Percentiles rank a stretch among this genome's conserved stretches.
These are phyloP conservation scores for Bombyx huttoni DNA, from an alignment of 2,888 invertebrate genomes.

Conservation along the genomic window DNA sequence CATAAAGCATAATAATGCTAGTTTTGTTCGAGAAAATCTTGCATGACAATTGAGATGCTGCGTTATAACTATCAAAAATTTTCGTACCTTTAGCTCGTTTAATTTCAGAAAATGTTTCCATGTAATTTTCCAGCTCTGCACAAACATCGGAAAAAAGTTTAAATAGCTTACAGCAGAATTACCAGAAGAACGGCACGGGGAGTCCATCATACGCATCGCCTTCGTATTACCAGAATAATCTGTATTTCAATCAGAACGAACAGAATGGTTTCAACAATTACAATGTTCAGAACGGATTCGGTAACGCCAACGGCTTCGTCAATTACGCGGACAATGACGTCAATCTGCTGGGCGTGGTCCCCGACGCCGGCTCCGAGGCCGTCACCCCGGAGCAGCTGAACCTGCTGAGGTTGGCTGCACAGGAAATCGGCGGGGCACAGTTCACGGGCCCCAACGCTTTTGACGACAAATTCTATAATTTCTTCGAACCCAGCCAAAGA, in stretches of 20 bases:
- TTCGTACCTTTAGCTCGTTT: neutral
- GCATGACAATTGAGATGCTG: neutral
- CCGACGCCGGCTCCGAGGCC: constrained; percentile 29
- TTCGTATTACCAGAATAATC: constrained; percentile 39
- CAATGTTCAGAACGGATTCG: constrained; percentile 44
- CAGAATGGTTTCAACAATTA: constrained; percentile 46
- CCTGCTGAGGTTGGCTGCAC: constrained; percentile 59
- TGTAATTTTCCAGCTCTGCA: constrained; percentile 34
- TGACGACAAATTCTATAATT: constrained; percentile 55
- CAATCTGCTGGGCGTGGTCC: constrained; percentile 34
- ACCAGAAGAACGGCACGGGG: constrained; percentile 38
- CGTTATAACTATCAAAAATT: neutral
- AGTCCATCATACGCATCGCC: constrained; percentile 36
- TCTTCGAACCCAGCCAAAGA: constrained; percentile 62
- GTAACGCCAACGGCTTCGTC: constrained; percentile 41
- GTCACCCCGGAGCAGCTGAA: constrained; percentile 61
- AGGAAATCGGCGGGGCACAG: constrained; percentile 63
- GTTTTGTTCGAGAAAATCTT: constrained; percentile 5
- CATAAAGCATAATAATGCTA: constrained; percentile 4
- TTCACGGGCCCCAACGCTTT: constrained; percentile 48
- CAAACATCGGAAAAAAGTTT: constrained; percentile 51
- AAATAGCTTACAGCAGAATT: constrained; percentile 32
- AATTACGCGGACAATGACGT: constrained; percentile 50
- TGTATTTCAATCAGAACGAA: constrained; percentile 41
- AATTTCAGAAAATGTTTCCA: no score